Evolutionary conservation across 2,113 vertebrate species (phyloP), one percentile per base, ranked within the genome.

Genomic region (Hippolais icterina): DNA sequence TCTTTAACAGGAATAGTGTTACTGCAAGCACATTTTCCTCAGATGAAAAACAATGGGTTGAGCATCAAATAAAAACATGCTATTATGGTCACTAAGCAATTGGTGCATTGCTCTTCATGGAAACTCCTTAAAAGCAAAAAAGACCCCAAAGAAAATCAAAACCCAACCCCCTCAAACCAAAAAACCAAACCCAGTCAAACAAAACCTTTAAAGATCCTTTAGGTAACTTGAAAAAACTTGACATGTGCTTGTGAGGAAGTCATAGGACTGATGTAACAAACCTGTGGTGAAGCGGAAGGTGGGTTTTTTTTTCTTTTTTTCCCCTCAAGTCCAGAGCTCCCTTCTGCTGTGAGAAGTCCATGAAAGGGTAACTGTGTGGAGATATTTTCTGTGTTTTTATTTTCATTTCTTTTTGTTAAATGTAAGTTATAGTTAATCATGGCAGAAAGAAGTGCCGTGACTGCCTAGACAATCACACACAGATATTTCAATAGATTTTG

Each of bases 1-100:
- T 96, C 89, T 89, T 96, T 77, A 93, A 90, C 69, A 90, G 81
- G 59, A 94, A 91, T 97, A 60, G 59, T 94, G 75, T 71, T 60
- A 88, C 77, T 94, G 77, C 24, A 87, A 86, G 69, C 72, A 65
- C 37, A 81, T 25, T 91, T 96, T 89, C 86, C 86, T 78, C 71
- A 82, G 84, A 91, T 97, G 27, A 90, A 96, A 86, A 94, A 88
- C 87, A 95, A 69, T 65, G 42, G 72, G 41, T 87, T 46, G 77
- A 76, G 61, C 87, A 57, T 74, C 83, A 95, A 96, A 94, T 94
- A 71, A 93, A 94, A 95, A 86, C 33, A 52, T 10, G 12, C 44
- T 81, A 4, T 87, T 93, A 49, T 68, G 49, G 44, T 59, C 24
- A 68, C 27, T n/a, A 70, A 31, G 29, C 7, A 69, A 29, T 50